Percentiles rank a stretch among this genome's conserved stretches.
phyloP scores from a whole-genome alignment of 2,113 vertebrate species.

The Leucopternis melanops region DNA sequence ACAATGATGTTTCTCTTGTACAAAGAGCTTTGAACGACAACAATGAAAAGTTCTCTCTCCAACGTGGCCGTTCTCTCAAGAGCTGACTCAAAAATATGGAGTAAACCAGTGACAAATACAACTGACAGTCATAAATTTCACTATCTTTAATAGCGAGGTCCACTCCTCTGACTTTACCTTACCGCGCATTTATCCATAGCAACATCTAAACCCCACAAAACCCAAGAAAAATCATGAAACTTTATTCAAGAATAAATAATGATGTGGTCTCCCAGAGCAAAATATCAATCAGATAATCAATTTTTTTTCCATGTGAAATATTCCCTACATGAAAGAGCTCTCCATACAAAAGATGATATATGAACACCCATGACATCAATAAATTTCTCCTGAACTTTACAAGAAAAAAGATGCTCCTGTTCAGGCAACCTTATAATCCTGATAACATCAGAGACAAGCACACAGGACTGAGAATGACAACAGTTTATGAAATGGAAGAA shows the following conservation, averaged over 20 bases:
- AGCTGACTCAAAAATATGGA: not conserved
- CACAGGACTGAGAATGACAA: not conserved
- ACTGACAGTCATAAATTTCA: not conserved
- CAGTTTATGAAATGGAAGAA: not conserved
- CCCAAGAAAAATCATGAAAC: not conserved
- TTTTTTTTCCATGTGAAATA: not conserved
- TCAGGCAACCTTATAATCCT: not conserved
- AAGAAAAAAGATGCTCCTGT: not conserved
- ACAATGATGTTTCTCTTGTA: not conserved
- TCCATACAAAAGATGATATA: not conserved
- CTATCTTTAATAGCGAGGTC: not conserved
- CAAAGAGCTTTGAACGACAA: not conserved
- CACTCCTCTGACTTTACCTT: not conserved
- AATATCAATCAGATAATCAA: not conserved
- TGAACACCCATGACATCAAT: not conserved
- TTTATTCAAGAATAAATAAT: not conserved
- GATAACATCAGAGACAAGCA: not conserved
- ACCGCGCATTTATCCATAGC: not conserved
- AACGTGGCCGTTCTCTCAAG: not conserved
- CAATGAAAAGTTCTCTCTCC: not conserved
- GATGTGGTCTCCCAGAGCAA: not conserved
- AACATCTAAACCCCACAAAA: not conserved
- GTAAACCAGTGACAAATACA: not conserved
- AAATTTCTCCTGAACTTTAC: not conserved
- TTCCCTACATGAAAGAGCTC: not conserved